Conservation (phyloP, 2,888 invertebrate genomes). For the Teleogryllus oceanicus region DNA sequence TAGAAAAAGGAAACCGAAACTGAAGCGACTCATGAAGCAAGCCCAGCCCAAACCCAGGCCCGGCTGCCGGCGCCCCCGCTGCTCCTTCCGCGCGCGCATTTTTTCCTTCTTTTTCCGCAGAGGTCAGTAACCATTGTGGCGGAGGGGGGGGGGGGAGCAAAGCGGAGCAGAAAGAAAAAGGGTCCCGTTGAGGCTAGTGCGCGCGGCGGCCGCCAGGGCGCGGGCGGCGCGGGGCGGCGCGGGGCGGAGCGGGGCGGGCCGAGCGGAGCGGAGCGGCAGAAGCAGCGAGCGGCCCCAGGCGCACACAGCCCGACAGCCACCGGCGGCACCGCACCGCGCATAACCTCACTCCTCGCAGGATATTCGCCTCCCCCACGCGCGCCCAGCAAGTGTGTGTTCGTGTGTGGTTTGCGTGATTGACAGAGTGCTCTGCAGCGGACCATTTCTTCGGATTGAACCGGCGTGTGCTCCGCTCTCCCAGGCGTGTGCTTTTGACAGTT, state of each 20-base stretch:
- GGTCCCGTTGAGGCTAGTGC: neutral
- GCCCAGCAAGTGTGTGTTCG: neutral
- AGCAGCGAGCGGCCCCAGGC: too few species aligned
- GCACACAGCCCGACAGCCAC: neutral
- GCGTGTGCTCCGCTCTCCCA: too few species aligned
- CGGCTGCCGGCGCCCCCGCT: neutral
- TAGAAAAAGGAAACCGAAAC: too few species aligned
- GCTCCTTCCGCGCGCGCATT: neutral
- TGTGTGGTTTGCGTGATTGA: neutral
- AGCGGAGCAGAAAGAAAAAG: too few species aligned
- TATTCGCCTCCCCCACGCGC: neutral
- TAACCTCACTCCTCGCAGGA: constrained; percentile 1
- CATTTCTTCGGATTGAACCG: too few species aligned
- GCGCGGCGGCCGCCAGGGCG: neutral
- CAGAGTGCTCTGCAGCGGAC: neutral
- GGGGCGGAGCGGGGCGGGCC: too few species aligned
- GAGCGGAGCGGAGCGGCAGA: too few species aligned
- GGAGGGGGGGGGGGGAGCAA: too few species aligned
- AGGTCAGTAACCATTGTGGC: constrained; percentile 18
- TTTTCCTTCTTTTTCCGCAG: constrained; percentile 4
- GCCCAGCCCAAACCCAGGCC: neutral
- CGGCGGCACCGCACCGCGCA: neutral
- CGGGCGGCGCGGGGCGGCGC: neutral
- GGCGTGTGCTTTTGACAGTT: too few species aligned
- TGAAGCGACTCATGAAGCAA: too few species aligned